phyloP scores from a whole-genome alignment of 2,797 vertebrate genomes.

The Mycteria americana region DNA sequence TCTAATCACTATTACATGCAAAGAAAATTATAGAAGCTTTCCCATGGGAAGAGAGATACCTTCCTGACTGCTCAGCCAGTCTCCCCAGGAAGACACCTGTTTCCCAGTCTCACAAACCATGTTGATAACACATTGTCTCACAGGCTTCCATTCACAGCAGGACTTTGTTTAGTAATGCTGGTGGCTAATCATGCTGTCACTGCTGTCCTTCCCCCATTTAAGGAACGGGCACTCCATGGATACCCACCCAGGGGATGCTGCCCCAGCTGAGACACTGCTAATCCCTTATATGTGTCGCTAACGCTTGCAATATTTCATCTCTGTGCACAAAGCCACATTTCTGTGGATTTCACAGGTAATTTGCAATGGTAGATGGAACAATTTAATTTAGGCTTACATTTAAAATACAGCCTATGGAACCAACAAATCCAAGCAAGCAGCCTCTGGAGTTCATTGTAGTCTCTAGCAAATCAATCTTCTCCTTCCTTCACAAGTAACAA shows the following conservation, averaged over 20 bases:
- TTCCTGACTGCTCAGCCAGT: not conserved
- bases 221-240: rapidly evolving
- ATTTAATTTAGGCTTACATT: not conserved
- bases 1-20: rapidly evolving
- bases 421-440: not conserved
- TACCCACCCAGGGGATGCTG: not conserved
- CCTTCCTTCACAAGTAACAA: not conserved
- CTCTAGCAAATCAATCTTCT: not conserved
- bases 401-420: not conserved
- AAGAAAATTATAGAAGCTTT: not conserved
- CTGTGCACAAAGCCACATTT: not conserved
- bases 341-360: not conserved
- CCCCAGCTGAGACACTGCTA: too few species aligned
- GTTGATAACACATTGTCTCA: not conserved
- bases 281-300: rapidly evolving
- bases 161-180: not conserved
- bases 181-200: not conserved
- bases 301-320: not conserved
- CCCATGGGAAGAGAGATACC: not conserved
- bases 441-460: not conserved
- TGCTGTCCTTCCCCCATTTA: not conserved
- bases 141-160: not conserved
- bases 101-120: not conserved
- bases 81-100: not conserved
- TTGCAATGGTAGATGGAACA: not conserved